A percentile compares a stretch with the other conserved stretches of the same genome.
Conservation (phyloP, 2,888 invertebrate genomes). For the Therioaphis trifolii region DNA sequence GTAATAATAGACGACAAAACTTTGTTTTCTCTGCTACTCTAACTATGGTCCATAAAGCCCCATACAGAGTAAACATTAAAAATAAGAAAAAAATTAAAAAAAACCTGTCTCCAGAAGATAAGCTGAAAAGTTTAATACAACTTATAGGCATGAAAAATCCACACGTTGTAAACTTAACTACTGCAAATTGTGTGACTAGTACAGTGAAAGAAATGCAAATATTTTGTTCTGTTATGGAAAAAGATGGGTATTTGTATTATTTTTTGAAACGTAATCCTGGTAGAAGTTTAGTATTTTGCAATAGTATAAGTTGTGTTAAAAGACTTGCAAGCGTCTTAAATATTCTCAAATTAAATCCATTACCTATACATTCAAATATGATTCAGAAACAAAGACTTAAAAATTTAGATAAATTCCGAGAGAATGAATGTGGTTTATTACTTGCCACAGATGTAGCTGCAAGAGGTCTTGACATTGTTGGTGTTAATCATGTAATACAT, state of each 20-base stretch:
- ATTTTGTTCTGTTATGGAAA: slow-evolving; percentile 80
- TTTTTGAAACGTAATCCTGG: slow-evolving; percentile 87
- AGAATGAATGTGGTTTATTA: slow-evolving; percentile 79
- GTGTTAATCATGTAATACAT: slow-evolving; percentile 94
- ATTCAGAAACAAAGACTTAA: slow-evolving; percentile 92
- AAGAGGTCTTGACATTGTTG: slow-evolving; percentile 93
- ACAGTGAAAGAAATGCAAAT: slow-evolving; percentile 78
- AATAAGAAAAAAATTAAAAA: slow-evolving; percentile 67
- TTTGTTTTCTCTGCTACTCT: slow-evolving; percentile 98
- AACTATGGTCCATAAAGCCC: slow-evolving; percentile 88
- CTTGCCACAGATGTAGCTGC: slow-evolving; percentile 96
- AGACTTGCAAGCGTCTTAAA: slow-evolving; percentile 73
- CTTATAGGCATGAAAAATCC: slow-evolving; percentile 87
- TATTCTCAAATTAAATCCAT: slow-evolving; percentile 75
- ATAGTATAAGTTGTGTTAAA: slow-evolving; percentile 92
- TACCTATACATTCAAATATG: slow-evolving; percentile 90
- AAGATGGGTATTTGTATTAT: slow-evolving; percentile 93
- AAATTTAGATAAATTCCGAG: slow-evolving; percentile 84
- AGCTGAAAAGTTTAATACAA: slow-evolving; percentile 81
- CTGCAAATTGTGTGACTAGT: slow-evolving; percentile 74
- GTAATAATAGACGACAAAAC: slow-evolving; percentile 79
- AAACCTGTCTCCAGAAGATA: slow-evolving; percentile 77
- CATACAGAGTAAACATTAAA: slow-evolving; percentile 73
- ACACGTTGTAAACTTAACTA: slow-evolving; percentile 92
- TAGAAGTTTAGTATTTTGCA: slow-evolving; percentile 92